A percentile compares a stretch with the other conserved stretches of the same genome.
These are phyloP conservation scores for Athalia circularis DNA, from an alignment of 2,888 invertebrate genomes.

Conservation along the genomic window DNA sequence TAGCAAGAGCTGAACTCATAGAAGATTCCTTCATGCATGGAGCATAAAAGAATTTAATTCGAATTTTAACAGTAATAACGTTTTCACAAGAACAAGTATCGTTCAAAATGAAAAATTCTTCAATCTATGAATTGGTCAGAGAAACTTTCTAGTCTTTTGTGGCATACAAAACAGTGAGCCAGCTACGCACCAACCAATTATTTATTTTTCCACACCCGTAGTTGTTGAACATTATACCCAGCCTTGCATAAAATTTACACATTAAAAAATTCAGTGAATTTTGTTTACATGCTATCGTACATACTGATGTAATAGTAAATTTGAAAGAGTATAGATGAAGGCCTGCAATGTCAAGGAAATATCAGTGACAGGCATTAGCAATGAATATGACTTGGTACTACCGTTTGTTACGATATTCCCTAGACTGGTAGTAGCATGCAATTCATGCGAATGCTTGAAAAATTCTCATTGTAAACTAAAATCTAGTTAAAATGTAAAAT, in stretches of 20 bases:
- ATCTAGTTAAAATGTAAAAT: too few relatives aligned
- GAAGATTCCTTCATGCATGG: too few relatives aligned
- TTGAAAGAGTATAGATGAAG: conserved; percentile 18
- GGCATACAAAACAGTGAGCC: too few relatives aligned
- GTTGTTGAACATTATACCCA: conserved; percentile 13
- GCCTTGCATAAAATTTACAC: conserved; percentile 22
- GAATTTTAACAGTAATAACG: too few relatives aligned
- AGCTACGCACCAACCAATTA: not conserved
- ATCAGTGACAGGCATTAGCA: conserved; percentile 49
- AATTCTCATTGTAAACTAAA: not conserved
- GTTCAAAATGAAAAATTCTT: too few relatives aligned
- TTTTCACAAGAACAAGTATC: too few relatives aligned
- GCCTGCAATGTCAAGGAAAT: conserved; percentile 35
- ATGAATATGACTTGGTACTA: conserved; percentile 52
- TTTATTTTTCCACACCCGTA: not conserved
- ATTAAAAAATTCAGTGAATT: not conserved
- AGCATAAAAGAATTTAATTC: too few relatives aligned
- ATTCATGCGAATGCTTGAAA: not conserved
- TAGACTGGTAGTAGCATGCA: not conserved
- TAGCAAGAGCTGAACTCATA: not conserved
- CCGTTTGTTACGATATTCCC: conserved; percentile 37
- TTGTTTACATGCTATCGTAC: conserved; percentile 30
- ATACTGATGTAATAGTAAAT: conserved; percentile 18
- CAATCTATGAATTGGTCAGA: too few relatives aligned
- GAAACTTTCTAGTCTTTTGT: too few relatives aligned